Base-by-base conservation (phyloP, 2,797 vertebrate species). In the Galago senegalensis region DNA sequence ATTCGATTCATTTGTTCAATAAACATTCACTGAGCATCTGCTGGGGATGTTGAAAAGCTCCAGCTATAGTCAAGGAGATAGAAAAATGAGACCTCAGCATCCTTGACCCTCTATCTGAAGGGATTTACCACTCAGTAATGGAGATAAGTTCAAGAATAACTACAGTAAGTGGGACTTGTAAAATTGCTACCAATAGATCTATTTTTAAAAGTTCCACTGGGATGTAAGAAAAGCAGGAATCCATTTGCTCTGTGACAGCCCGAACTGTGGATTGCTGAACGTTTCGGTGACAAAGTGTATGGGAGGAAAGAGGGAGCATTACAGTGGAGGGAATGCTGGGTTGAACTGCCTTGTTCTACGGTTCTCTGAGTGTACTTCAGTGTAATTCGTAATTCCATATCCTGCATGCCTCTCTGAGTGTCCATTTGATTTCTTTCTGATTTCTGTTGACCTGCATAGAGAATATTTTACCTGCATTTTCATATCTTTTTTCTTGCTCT, bases 191-290 rank as follows among this genome's bases (percentile, higher is more conserved):
- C 63, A 88, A 46, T 49, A n/a, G 17, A 61, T 46, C 11, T 85
- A 63, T 87, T 86, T 89, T 60, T 75, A 76, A 95, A 95, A 83
- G 16, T 63, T 60, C 13, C 25, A 21, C 11, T 43, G 49, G 40
- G 29, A 70, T 60, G 5, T 37, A 77, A 90, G 67, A 69, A 73
- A 58, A 79, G 70, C 81, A 65, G 3, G 5, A 82, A 40, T 49
- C 5, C 1, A 65, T 65, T 86, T 87, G 37, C 27, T 90, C 61
- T 34, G 31, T 65, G 61, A 31, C 85, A 73, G n/a, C 61, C 7
- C 29, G 85, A 23, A 23, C 21, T 61, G 23, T 73, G 46, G 7
- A 16, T 88, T 67, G 7, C 11, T n/a, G 23, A 5, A 73, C 12
- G 27, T 69, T 84, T 79, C 29, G 13, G 3, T 31, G 60, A 94